A percentile compares a stretch with the other conserved stretches of the same genome.
Conservation (phyloP, 2,113 vertebrate species). For the Petrocephalus zakoni region DNA sequence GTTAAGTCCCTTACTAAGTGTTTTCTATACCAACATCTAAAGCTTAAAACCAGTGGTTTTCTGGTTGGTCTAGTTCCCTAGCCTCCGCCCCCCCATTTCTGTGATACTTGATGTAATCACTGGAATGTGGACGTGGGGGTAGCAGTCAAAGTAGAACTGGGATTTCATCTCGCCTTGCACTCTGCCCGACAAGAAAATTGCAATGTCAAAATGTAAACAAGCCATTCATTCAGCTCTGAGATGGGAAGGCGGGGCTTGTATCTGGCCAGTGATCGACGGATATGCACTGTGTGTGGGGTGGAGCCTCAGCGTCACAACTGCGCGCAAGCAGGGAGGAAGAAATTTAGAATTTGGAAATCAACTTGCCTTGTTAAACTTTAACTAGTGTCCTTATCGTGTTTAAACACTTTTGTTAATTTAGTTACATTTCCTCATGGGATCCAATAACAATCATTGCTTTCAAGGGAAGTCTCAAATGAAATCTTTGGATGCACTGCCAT, state of each 20-base stretch:
- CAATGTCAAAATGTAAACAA: slow-evolving; percentile 5
- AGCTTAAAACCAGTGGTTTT: not conserved
- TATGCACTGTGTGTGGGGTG: not conserved
- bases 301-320: not conserved
- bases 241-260: not conserved
- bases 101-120: not conserved
- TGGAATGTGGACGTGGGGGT: not conserved
- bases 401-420: not conserved
- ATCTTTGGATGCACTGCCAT: not conserved
- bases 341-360: not conserved
- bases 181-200: not conserved
- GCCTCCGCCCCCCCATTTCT: not conserved
- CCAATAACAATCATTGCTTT: not conserved
- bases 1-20: not conserved
- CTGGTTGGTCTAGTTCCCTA: not conserved
- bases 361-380: not conserved
- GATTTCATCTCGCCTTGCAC: not conserved
- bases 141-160: not conserved
- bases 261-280: not conserved
- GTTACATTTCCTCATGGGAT: not conserved
- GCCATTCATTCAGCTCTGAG: not conserved
- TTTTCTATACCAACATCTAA: not conserved
- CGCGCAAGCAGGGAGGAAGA: not conserved
- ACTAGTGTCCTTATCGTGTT: not conserved
- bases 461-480: not conserved